Percentiles rank a stretch among this genome's conserved stretches.
phyloP scores from a whole-genome alignment of 1,140 invertebrate species.

The Sesamia nonagrioides region DNA sequence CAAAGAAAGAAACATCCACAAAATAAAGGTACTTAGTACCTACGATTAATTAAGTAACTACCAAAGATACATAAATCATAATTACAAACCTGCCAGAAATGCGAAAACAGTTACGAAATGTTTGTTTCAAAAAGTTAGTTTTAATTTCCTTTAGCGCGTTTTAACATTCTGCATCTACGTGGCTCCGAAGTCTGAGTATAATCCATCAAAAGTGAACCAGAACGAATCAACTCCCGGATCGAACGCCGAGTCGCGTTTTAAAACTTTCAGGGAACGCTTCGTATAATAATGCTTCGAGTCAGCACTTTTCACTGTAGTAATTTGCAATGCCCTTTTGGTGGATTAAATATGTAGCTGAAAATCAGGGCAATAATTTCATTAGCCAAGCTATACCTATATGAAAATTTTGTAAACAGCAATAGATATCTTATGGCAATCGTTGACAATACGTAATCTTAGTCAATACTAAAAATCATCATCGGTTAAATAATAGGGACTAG shows the following conservation, averaged over 20 bases:
- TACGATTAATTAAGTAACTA: conserved; percentile 13
- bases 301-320: conserved; percentile 32
- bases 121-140: conserved; percentile 33
- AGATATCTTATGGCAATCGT: too few species aligned
- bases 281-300: conserved; percentile 16
- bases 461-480: too few species aligned
- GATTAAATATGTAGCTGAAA: background rate
- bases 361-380: background rate
- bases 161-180: conserved; percentile 17
- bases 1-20: background rate
- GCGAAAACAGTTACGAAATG: conserved; percentile 12
- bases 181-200: conserved; percentile 8
- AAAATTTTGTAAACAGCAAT: too few species aligned
- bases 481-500: too few species aligned
- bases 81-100: conserved; percentile 26
- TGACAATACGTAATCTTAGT: too few species aligned
- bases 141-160: conserved; percentile 19
- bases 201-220: conserved; percentile 34
- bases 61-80: conserved; percentile 24
- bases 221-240: conserved; percentile 25
- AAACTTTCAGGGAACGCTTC: conserved; percentile 33
- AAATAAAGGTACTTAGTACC: background rate
- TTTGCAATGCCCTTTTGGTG: conserved; percentile 9
- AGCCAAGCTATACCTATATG: too few species aligned
- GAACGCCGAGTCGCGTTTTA: conserved; percentile 37